Evolutionary conservation across 2,113 vertebrate species (phyloP).

Genomic region (Sturnira hondurensis): DNA sequence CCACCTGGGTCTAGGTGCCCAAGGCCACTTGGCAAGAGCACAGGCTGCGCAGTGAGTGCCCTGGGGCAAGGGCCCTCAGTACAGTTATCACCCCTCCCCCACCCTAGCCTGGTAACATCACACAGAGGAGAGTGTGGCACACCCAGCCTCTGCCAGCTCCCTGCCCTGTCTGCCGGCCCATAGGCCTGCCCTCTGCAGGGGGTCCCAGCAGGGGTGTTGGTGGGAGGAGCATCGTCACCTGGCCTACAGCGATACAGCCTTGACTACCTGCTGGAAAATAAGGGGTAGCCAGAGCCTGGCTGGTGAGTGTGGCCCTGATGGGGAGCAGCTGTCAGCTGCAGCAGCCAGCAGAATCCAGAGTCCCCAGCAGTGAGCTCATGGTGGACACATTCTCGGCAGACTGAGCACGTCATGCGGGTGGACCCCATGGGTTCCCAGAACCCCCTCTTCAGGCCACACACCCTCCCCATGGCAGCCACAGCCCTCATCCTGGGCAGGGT

Average conservation of each 20-base stretch:
- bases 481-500: neutral
- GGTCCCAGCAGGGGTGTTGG: accelerated
- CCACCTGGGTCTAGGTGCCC: neutral
- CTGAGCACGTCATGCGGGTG: neutral
- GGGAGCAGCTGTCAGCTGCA: neutral
- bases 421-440: neutral
- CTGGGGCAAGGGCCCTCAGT: neutral
- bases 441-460: neutral
- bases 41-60: neutral
- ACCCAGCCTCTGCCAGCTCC: neutral
- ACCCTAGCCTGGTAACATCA: neutral
- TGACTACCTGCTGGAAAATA: neutral
- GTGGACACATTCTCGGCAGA: neutral
- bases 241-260: neutral
- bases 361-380: neutral
- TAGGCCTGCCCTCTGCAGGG: neutral
- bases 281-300: neutral
- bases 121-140: too few species aligned
- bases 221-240: neutral
- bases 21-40: neutral
- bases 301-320: neutral
- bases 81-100: neutral
- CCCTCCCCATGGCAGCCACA: accelerated
- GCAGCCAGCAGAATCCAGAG: neutral
- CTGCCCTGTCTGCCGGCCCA: neutral